phyloP scores from a whole-genome alignment of 2,113 vertebrate genomes.

The Myotis davidii region DNA sequence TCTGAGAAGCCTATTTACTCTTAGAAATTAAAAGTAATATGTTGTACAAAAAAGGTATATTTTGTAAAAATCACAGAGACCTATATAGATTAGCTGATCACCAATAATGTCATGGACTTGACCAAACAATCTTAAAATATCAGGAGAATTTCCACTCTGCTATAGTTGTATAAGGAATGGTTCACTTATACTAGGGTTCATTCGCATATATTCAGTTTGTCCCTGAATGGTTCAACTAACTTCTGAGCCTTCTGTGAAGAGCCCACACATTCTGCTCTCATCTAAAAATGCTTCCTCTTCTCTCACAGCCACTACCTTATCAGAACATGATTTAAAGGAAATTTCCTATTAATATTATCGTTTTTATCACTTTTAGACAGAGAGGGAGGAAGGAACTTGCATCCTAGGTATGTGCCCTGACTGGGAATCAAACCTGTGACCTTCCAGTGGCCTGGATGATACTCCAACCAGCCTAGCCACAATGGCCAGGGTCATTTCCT shows the following conservation, averaged over 20 bases:
- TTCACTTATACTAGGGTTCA: background rate
- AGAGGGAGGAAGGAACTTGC: too few relatives aligned
- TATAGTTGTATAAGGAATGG: background rate
- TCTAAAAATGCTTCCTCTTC: background rate
- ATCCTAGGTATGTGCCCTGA: too few relatives aligned
- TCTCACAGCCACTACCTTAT: background rate
- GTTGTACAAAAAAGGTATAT: background rate
- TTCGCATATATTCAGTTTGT: background rate
- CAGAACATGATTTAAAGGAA: background rate
- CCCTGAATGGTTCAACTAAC: background rate
- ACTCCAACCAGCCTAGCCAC: too few relatives aligned
- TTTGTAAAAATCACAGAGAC: background rate
- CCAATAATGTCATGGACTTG: background rate
- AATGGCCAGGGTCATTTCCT: too few relatives aligned
- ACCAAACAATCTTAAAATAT: background rate
- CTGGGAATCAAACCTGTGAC: too few relatives aligned
- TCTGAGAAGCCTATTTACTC: background rate
- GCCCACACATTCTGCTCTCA: background rate
- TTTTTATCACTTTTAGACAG: too few relatives aligned
- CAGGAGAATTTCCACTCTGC: background rate
- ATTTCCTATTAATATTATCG: too few relatives aligned
- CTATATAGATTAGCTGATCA: background rate
- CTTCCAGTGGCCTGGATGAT: too few relatives aligned
- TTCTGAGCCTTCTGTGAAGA: background rate
- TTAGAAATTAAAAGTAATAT: background rate